A percentile compares a stretch with the other conserved stretches of the same genome.
Evolutionary conservation across 1,140 invertebrate genomes (phyloP).

Genomic region (Aphelenchoides besseyi): DNA sequence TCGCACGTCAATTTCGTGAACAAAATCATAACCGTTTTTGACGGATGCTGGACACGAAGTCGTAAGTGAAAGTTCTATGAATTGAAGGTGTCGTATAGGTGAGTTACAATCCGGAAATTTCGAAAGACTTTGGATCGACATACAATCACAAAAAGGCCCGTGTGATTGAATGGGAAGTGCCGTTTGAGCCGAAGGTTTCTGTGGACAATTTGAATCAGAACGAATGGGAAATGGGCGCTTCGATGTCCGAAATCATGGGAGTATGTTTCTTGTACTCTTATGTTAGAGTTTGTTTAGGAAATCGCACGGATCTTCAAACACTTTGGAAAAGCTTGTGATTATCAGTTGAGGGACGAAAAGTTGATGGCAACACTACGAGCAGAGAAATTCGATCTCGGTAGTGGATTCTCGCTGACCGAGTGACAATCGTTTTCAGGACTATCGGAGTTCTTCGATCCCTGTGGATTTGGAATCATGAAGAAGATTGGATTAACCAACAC

Average conservation of each 20-base stretch:
- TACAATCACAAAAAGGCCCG: not conserved
- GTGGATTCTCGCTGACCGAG: too few species aligned
- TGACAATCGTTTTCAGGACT: slow-evolving; percentile 1
- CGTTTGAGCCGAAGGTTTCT: not conserved
- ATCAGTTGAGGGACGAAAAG: slow-evolving; percentile 10
- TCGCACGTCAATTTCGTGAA: slow-evolving; percentile 13
- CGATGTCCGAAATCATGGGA: not conserved
- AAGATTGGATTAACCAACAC: not conserved
- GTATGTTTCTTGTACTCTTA: not conserved
- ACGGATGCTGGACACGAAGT: slow-evolving; percentile 22
- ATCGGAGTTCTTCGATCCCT: slow-evolving; percentile 9
- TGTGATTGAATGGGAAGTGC: not conserved
- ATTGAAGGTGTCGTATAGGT: not conserved
- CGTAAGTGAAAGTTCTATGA: not conserved
- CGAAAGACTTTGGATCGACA: not conserved
- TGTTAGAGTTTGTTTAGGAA: not conserved
- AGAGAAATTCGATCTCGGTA: slow-evolving; percentile 27
- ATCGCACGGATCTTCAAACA: not conserved
- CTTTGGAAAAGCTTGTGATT: not conserved
- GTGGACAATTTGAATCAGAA: not conserved
- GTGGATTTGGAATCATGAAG: slow-evolving; percentile 1
- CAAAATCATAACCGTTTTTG: slow-evolving; percentile 9
- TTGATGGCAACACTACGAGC: slow-evolving; percentile 22
- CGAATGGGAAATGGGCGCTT: not conserved
- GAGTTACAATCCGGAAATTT: not conserved